Evolutionary conservation across 1,140 invertebrate genomes (phyloP), one percentile per base, ranked within the genome.

Genomic region (Drosophila oshimai): DNA sequence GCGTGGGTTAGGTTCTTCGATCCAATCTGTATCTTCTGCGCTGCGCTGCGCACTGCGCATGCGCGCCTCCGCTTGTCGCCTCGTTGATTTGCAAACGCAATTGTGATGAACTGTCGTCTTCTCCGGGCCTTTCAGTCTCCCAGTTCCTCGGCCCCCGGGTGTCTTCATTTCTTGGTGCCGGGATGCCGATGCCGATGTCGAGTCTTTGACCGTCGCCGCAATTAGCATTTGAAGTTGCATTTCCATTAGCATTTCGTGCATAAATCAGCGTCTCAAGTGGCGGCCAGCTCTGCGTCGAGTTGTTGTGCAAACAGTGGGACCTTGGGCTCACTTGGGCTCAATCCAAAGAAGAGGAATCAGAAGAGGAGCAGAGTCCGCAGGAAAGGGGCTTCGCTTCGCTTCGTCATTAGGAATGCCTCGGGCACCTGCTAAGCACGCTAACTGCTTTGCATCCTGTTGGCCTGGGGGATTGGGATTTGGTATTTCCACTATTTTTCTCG

Each of bases 151-250:
- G 6, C 3, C 4, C 22, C 42, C 9, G 22, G 6, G 9, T 29
- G 7, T 31, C 44, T 15, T 29, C 22, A 10, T 9, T 45, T 45
- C 28, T 55, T 26, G 15, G 17, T 53, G 26, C 4, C 33, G 10
- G 31, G 33, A 22, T 49, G 45, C 47, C 45, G n/a, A 24, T 18
- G 42, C 37, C 53, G 31, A 39, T 24, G 39, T 15, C 76, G 50
- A 79, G 79, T 84, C 81, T 86, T 87, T 86, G 81, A 81, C 81
- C 81, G 83, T 87, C 69, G 76, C 68, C 81, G 83, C 83, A 87
- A 87, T 87, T 87, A 87, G 81, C 81, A 87, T 87, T 87, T 87
- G 81, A 87, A 87, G 81, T 87, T 86, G 76, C 81, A 87, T 87
- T 78, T 83, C 58, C 26, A 83, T 80, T 75, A 87, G 73, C 81